A percentile compares a stretch with the other conserved stretches of the same genome.
phyloP scores from a whole-genome alignment of 2,113 vertebrate species.

The Echinops telfairi region DNA sequence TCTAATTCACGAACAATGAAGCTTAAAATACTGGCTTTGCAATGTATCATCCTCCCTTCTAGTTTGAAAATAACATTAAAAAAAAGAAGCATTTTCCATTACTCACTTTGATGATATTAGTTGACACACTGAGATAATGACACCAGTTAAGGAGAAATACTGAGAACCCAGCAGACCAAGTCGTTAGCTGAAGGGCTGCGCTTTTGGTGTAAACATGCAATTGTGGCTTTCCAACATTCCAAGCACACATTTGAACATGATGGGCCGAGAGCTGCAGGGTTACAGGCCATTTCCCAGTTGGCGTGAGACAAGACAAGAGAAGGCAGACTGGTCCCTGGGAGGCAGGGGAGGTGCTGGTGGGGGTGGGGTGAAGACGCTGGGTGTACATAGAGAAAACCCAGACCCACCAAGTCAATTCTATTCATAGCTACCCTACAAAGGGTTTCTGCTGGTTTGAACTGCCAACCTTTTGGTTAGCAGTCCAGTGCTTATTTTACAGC shows the following conservation, averaged over 20 bases:
- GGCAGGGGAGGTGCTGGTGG: not conserved
- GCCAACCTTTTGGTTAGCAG: too few species aligned
- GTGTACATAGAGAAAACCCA: too few species aligned
- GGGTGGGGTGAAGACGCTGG: too few species aligned
- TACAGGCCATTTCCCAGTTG: not conserved
- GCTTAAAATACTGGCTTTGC: constrained; percentile 19
- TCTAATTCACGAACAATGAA: not conserved
- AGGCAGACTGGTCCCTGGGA: not conserved
- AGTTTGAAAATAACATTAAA: not conserved
- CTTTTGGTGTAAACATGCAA: constrained; percentile 22
- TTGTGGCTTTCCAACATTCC: constrained; percentile 50
- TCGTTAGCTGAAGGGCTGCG: not conserved
- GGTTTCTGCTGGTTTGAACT: too few species aligned
- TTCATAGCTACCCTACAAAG: too few species aligned
- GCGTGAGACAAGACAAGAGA: not conserved
- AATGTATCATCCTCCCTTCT: not conserved
- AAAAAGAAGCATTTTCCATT: not conserved
- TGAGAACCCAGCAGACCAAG: constrained; percentile 47
- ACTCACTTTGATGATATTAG: not conserved
- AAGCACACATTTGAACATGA: not conserved
- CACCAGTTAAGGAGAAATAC: constrained; percentile 46
- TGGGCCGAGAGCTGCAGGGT: not conserved
- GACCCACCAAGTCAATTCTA: too few species aligned
- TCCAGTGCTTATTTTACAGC: too few species aligned
- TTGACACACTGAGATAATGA: constrained; percentile 40